Evolutionary conservation across 2,888 invertebrate species (phyloP).

Genomic region (Hesperia comma): DNA sequence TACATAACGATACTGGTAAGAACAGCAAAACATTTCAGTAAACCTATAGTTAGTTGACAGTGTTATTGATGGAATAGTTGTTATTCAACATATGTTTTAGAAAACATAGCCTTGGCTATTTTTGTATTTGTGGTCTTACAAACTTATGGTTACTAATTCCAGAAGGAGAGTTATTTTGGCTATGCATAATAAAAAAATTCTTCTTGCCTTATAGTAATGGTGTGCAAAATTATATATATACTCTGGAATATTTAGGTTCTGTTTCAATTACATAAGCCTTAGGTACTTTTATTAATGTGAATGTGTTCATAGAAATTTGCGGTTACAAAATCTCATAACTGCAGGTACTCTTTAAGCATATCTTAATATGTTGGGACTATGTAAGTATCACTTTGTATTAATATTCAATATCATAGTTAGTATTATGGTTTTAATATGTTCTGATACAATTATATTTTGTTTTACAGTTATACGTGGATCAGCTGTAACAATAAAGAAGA

Average conservation of each 20-base stretch:
- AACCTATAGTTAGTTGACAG: no score
- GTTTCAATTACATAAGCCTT: background rate
- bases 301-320: slow-evolving; percentile 14
- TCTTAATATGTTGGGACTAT: slow-evolving; percentile 32
- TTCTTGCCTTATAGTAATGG: no score
- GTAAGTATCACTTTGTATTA: slow-evolving; percentile 42
- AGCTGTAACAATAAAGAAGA: slow-evolving; percentile 40
- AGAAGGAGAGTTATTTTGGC: no score
- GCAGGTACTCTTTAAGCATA: slow-evolving; percentile 29
- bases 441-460: slow-evolving; percentile 37
- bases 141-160: no score
- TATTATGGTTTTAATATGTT: slow-evolving; percentile 13
- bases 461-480: slow-evolving; percentile 44
- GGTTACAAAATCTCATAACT: slow-evolving; percentile 13
- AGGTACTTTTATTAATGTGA: slow-evolving; percentile 4
- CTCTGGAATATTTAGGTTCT: background rate
- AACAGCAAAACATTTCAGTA: no score
- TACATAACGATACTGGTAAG: no score
- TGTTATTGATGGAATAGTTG: no score
- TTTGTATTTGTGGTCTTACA: no score
- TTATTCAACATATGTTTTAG: no score
- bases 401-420: slow-evolving; percentile 30
- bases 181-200: no score
- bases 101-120: no score
- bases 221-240: no score